Conservation (phyloP, 2,797 vertebrate genomes). For the Smutsia temminckii region DNA sequence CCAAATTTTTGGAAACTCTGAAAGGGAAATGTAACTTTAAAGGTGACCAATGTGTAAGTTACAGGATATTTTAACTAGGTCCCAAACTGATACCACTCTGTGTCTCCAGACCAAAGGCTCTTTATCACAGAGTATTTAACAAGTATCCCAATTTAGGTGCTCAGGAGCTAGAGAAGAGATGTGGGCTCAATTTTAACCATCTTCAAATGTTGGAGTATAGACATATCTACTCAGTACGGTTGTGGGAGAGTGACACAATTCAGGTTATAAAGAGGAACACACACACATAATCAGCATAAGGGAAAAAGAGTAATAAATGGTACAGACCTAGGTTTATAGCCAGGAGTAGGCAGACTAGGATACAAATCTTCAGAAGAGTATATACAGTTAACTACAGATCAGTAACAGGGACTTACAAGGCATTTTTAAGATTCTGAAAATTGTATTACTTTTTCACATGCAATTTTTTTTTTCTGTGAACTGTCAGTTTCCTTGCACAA, state of each 20-base stretch:
- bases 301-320: not conserved
- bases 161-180: not conserved
- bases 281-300: not conserved
- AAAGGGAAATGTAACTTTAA: not conserved
- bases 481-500: conserved; percentile 21
- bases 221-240: not conserved
- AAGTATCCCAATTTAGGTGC: not conserved
- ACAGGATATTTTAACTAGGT: not conserved
- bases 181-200: not conserved
- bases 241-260: not conserved
- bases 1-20: not conserved
- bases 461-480: not conserved
- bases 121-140: not conserved
- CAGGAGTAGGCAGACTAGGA: not conserved
- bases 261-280: not conserved
- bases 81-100: not conserved
- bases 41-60: not conserved
- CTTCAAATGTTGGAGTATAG: not conserved
- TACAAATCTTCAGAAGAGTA: not conserved
- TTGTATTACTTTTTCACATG: conserved; percentile 18
- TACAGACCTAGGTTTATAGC: not conserved
- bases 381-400: not conserved
- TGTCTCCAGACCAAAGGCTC: not conserved
- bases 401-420: not conserved
- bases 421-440: not conserved